Base-by-base conservation (phyloP, 2,113 vertebrate species). In the Haemorhous mexicanus region DNA sequence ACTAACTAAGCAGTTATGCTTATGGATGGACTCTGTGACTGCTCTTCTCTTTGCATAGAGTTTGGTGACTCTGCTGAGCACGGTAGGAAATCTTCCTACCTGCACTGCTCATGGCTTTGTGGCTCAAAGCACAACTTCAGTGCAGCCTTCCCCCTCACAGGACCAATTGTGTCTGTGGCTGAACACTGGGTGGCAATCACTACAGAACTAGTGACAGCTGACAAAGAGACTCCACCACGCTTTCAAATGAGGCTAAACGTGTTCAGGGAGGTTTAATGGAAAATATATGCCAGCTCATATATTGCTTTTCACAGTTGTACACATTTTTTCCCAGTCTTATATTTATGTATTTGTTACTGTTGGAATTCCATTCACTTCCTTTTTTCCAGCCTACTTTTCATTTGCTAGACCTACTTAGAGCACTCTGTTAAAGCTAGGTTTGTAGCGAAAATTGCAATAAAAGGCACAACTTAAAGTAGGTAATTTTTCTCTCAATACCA, bases 301-400 rank as follows among this genome's bases (percentile, higher is more conserved):
- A 59, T 16, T 84, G 63, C 68, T 69, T 84, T 90, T 73, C 61
- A 82, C 23, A 75, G 64, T 56, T 80, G 55, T 50, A 94, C 43
- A 24, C 37, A 75, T 66, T 90, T 94, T 94, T 89, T 27, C 37
- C 41, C 63, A 75, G 83, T 52, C 89, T 52, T 78, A 46, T 61
- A 85, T 79, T 95, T 94, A 85, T 61, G 28, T 61, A 87, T 82
- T 90, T 95, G 74, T 87, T 92, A 59, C 64, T 89, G 44, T 43
- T 92, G 72, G 90, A 95, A 92, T 97, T 94, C 46, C 41, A 59
- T 83, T 91, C 52, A 52, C 69, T 90, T 93, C 74, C 56, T 89
- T 94, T 93, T 93, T 90, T 72, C 82, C 76, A 90, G 80, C 27
- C 12, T 63, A 69, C 74, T 90, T 93, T 84, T 88, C 37, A 82